Percentiles rank a stretch among this genome's conserved stretches.
These are phyloP conservation scores for Melanocharis versteri DNA, from an alignment of 2,113 vertebrate species.

Conservation along the genomic window DNA sequence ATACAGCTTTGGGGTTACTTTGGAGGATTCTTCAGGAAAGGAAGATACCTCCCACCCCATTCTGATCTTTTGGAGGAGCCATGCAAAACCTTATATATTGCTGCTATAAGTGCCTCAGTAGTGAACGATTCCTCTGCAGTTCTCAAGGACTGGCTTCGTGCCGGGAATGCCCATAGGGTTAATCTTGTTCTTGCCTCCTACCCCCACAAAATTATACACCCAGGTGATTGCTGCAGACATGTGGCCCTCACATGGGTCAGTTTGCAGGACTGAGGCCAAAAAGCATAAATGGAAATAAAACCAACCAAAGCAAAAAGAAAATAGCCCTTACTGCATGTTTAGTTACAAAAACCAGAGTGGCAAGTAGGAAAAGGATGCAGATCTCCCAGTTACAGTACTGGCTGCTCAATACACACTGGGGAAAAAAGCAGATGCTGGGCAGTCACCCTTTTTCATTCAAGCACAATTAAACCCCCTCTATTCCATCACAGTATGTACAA, in stretches of 20 bases:
- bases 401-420: background rate
- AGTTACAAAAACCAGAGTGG: background rate
- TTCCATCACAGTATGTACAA: background rate
- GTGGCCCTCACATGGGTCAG: background rate
- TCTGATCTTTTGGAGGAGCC: background rate
- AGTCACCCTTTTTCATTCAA: background rate
- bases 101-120: background rate
- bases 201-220: rapidly evolving
- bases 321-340: background rate
- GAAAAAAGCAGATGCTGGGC: background rate
- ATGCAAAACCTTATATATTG: background rate
- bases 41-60: background rate
- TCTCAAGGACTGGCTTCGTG: background rate
- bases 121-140: background rate
- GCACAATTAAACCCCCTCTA: background rate
- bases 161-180: background rate
- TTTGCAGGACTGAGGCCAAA: background rate
- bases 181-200: background rate
- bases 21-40: background rate
- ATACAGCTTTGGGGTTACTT: background rate
- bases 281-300: background rate
- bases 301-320: background rate
- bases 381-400: background rate
- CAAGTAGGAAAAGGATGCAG: background rate
- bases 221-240: background rate